These are phyloP conservation scores for Enteromius afrohamiltoni DNA, from an alignment of 2,797 vertebrate species.

Conservation along the genomic window DNA sequence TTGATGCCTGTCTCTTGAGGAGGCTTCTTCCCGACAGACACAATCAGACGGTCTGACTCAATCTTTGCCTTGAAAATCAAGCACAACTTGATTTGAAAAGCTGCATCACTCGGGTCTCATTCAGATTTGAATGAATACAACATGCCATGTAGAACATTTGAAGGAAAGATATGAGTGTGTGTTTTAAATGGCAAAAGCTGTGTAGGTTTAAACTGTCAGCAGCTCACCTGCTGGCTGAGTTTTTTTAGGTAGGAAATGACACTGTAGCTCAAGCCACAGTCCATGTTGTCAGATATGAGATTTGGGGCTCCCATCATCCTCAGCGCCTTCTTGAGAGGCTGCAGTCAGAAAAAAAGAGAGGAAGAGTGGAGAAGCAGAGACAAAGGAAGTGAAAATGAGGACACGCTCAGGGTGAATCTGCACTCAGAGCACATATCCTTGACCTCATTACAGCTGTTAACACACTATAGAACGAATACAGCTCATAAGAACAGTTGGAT, in stretches of 20 bases:
- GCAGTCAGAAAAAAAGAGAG: slow-evolving; percentile 61
- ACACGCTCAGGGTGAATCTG: slow-evolving; percentile 43
- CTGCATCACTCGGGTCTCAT: background rate
- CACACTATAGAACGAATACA: slow-evolving; percentile 18
- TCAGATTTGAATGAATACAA: background rate
- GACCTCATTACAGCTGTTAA: slow-evolving; percentile 46
- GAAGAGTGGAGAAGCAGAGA: slow-evolving; percentile 4
- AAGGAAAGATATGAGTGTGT: background rate
- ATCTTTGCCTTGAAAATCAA: slow-evolving; percentile 87
- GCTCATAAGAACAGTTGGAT: slow-evolving; percentile 16
- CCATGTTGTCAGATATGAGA: slow-evolving; percentile 96
- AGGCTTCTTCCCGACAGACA: slow-evolving; percentile 95
- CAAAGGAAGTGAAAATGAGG: slow-evolving; percentile 36
- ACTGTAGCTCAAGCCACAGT: slow-evolving; percentile 98
- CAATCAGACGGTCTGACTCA: slow-evolving; percentile 93
- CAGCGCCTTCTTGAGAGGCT: slow-evolving; percentile 99
- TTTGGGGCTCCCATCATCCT: slow-evolving; percentile 99
- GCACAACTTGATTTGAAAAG: background rate
- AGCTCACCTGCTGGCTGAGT: slow-evolving; percentile 98
- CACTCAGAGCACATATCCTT: slow-evolving; percentile 35
- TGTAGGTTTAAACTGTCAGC: background rate
- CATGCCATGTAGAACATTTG: background rate
- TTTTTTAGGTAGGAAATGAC: slow-evolving; percentile 99
- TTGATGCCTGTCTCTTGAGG: slow-evolving; percentile 95
- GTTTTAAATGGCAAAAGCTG: background rate